A percentile compares a stretch with the other conserved stretches of the same genome.
Conservation (phyloP, 2,797 vertebrate genomes). For the Macropodus opercularis region DNA sequence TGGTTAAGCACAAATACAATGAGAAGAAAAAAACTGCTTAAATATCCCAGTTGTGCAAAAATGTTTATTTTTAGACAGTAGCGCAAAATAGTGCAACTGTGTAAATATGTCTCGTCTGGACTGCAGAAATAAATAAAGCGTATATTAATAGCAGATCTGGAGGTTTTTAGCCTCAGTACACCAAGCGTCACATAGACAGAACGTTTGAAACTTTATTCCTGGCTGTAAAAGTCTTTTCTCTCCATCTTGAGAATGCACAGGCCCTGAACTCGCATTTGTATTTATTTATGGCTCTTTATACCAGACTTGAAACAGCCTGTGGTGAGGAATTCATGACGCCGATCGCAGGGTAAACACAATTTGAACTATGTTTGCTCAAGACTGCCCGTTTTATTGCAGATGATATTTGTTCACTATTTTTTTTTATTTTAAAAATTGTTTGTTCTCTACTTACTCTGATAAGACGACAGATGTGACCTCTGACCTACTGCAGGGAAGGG, state of each 20-base stretch:
- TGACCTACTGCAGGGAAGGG: slow-evolving; percentile 11
- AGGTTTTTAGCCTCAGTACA: background rate
- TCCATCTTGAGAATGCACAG: background rate
- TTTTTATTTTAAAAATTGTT: slow-evolving; percentile 18
- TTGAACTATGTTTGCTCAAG: background rate
- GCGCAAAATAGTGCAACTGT: too few relatives aligned
- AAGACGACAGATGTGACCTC: slow-evolving; percentile 36
- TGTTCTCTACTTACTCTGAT: slow-evolving; percentile 17
- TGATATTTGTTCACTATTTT: background rate
- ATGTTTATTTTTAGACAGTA: too few relatives aligned
- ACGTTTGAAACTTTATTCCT: background rate
- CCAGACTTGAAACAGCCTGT: slow-evolving; percentile 7
- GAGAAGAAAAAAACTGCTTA: too few relatives aligned
- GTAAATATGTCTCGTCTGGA: too few relatives aligned
- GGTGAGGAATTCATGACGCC: background rate
- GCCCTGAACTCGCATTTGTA: background rate
- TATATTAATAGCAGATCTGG: background rate
- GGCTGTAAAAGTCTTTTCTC: background rate
- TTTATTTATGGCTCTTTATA: slow-evolving; percentile 14
- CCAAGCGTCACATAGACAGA: background rate
- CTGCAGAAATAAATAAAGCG: background rate
- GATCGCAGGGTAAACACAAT: slow-evolving; percentile 3
- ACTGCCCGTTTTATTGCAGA: background rate
- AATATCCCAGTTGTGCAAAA: too few relatives aligned
- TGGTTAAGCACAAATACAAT: too few relatives aligned